Evolutionary conservation across 2,797 vertebrate genomes (phyloP).

Genomic region (Bradypodion pumilum): DNA sequence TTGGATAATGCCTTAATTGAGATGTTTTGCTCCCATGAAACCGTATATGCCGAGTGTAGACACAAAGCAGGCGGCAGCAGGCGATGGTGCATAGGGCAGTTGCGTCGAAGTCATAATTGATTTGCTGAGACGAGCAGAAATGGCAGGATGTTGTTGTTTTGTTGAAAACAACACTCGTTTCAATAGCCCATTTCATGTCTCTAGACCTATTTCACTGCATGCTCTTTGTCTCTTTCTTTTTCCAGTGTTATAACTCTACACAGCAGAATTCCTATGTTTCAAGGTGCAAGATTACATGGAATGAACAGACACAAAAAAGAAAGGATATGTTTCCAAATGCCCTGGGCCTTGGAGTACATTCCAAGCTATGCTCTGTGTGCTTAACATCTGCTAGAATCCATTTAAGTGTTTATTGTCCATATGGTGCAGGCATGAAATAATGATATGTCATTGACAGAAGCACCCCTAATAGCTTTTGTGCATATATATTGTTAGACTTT

Average conservation of each 20-base stretch:
- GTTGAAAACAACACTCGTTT: background rate
- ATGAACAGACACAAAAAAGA: background rate
- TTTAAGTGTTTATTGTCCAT: constrained; percentile 63
- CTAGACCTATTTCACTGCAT: background rate
- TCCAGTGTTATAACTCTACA: background rate
- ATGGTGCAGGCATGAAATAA: constrained; percentile 49
- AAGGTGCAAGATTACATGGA: background rate
- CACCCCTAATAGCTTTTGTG: constrained; percentile 50
- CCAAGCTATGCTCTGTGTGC: constrained; percentile 36
- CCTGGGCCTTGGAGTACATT: constrained; percentile 36
- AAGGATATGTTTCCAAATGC: constrained; percentile 29
- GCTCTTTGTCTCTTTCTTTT: background rate
- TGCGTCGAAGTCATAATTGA: constrained; percentile 23
- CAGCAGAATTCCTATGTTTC: background rate
- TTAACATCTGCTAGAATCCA: constrained; percentile 60
- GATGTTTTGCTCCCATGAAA: constrained; percentile 30
- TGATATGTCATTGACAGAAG: constrained; percentile 57
- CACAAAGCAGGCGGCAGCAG: constrained; percentile 30
- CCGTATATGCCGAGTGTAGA: background rate
- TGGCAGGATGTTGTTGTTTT: background rate
- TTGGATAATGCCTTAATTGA: constrained; percentile 45
- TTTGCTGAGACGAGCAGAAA: constrained; percentile 30
- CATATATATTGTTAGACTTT: too few relatives aligned
- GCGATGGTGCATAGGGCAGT: background rate
- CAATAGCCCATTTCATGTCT: background rate